A percentile compares a stretch with the other conserved stretches of the same genome.
These are phyloP conservation scores for Drosophila suzukii DNA, from an alignment of 1,140 invertebrate species.

Conservation along the genomic window DNA sequence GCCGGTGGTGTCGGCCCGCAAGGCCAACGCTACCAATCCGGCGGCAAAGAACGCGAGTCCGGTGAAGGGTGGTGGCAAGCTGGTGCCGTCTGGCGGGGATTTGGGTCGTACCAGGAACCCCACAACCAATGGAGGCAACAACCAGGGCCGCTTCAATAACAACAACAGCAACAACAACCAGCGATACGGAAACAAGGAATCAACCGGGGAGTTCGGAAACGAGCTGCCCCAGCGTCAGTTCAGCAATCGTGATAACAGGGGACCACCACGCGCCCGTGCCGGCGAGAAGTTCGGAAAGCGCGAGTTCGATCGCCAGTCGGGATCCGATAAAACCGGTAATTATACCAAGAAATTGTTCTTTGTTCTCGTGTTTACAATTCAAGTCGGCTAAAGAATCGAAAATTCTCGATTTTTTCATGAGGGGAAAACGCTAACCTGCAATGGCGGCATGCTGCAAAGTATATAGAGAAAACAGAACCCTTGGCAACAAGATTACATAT, in stretches of 20 bases:
- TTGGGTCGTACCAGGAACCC: conserved; percentile 39
- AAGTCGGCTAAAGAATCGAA: neutral
- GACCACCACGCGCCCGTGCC: conserved; percentile 84
- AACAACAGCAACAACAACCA: conserved; percentile 62
- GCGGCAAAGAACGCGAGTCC: conserved; percentile 61
- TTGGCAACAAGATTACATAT: conserved; percentile 38
- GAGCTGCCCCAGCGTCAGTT: conserved; percentile 82
- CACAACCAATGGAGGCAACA: conserved; percentile 83
- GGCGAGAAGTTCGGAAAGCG: conserved; percentile 89
- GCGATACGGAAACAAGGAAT: conserved; percentile 85
- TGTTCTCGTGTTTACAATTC: conserved; percentile 22
- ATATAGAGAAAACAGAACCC: conserved; percentile 8
- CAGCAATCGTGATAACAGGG: conserved; percentile 62
- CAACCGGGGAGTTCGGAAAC: conserved; percentile 80
- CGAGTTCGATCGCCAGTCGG: conserved; percentile 98
- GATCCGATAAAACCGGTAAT: conserved; percentile 95
- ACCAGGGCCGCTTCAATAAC: conserved; percentile 84
- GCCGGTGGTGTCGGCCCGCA: conserved; percentile 73
- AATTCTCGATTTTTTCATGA: neutral
- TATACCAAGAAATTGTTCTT: conserved; percentile 27
- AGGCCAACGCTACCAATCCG: conserved; percentile 60
- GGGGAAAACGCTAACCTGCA: neutral
- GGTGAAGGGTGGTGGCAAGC: conserved; percentile 60
- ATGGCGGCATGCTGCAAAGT: conserved; percentile 9
- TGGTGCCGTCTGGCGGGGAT: conserved; percentile 29